Conservation (phyloP, 2,888 invertebrate species). For the Synergus gifuensis region DNA sequence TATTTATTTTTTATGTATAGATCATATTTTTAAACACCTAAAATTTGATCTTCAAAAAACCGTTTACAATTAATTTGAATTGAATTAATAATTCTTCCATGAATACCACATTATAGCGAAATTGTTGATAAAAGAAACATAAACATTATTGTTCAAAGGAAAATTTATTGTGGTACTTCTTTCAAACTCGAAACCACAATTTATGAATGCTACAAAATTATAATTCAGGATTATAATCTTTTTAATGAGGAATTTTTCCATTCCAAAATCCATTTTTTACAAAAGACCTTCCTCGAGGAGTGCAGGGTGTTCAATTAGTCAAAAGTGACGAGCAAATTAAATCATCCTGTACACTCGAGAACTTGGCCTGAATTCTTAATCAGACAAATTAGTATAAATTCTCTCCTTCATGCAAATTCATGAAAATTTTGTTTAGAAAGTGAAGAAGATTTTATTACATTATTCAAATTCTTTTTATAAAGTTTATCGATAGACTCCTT, state of each 20-base stretch:
- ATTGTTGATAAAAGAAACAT: not conserved
- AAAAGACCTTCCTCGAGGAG: not conserved
- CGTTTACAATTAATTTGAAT: not conserved
- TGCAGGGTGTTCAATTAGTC: not conserved
- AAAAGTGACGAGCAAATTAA: not conserved
- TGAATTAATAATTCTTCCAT: not conserved
- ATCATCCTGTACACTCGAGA: not conserved
- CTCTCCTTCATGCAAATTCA: not conserved
- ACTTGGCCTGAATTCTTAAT: constrained; percentile 1
- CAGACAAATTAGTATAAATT: not conserved
- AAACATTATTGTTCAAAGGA: not conserved
- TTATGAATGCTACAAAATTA: not conserved
- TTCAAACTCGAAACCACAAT: not conserved
- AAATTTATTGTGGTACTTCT: not conserved
- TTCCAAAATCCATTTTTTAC: not conserved
- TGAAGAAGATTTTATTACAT: not conserved
- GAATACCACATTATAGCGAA: not conserved
- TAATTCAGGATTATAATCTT: not conserved
- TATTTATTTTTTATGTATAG: too few relatives aligned
- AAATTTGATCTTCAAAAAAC: not conserved
- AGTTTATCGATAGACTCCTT: not conserved
- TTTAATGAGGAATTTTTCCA: not conserved
- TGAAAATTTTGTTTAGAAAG: not conserved
- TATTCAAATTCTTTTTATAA: not conserved
- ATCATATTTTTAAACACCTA: too few relatives aligned